phyloP scores from a whole-genome alignment of 1,140 invertebrate genomes.

The Lucilia sericata region DNA sequence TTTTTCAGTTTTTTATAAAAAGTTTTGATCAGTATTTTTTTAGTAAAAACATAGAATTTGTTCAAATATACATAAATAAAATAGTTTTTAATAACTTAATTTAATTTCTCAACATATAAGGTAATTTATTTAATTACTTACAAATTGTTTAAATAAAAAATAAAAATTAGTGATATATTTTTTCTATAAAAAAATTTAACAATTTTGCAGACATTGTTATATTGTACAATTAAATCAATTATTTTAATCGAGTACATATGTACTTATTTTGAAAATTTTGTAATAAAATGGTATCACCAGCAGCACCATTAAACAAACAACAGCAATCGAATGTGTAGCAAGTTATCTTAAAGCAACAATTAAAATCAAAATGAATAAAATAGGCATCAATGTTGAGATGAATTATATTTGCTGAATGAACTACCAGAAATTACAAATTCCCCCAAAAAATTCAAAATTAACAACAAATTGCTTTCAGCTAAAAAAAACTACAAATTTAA shows the following conservation, averaged over 20 bases:
- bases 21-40: too few relatives aligned
- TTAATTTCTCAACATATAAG: too few relatives aligned
- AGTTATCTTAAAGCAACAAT: not conserved
- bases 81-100: too few relatives aligned
- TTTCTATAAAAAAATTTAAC: too few relatives aligned
- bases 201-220: not conserved
- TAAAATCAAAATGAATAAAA: not conserved
- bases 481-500: not conserved
- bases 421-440: not conserved
- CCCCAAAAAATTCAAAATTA: not conserved
- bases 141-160: too few relatives aligned
- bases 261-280: too few relatives aligned
- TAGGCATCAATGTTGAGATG: constrained; percentile 27
- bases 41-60: too few relatives aligned
- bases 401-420: not conserved
- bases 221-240: not conserved
- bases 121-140: too few relatives aligned
- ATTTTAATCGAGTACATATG: too few relatives aligned
- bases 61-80: too few relatives aligned
- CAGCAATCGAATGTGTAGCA: not conserved
- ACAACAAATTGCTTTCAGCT: not conserved
- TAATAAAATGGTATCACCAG: not conserved
- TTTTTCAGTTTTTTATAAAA: too few relatives aligned
- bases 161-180: too few relatives aligned
- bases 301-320: not conserved